Base-by-base conservation (phyloP, 2,797 vertebrate genomes). In the Chelonia mydas region DNA sequence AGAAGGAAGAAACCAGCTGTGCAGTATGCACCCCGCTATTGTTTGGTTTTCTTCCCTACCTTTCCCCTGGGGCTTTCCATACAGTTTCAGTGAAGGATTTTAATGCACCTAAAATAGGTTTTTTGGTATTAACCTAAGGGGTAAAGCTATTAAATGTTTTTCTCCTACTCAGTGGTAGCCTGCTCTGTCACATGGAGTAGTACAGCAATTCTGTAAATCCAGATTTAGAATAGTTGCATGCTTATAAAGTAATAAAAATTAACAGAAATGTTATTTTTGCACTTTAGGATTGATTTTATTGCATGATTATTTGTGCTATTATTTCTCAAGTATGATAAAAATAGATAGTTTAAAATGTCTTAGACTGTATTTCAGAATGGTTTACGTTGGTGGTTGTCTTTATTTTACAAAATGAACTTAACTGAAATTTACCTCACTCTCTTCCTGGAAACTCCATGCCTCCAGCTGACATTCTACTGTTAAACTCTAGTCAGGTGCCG, bases 11-110 rank as follows among this genome's bases (percentile, higher is more conserved):
- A 68, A 37, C 15, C 61, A 55, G 33, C 54, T 37, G 3, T 10
- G 11, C 33, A 23, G 23, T 19, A 87, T 59, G 49, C 1, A 2
- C 5, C 15, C 61, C n/a, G 15, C 61, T 65, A 7, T 17, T 65
- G 61, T 83, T 93, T 83, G 45, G 27, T 92, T 86, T 25, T 59
- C 76, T 61, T n/a, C n/a, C 89, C 59, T 79, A 21, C 77, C 19
- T 90, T 90, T 91, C 61, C 54, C 91, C 25, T 77, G 72, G 7
- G 27, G 47, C 45, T 49, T 80, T 47, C 9, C 27, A 76, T 86
- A 57, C 77, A 94, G 95, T 37, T 28, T 89, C 81, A 93, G 55
- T 54, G 92, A 96, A 47, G 41, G 72, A 45, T 47, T 76, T 47
- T 47, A 76, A 45, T 76, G 45, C 72, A 95, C 90, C 79, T 81